A percentile compares a stretch with the other conserved stretches of the same genome.
Evolutionary conservation across 2,113 vertebrate genomes (phyloP).

Genomic region (Haplochromis burtoni): DNA sequence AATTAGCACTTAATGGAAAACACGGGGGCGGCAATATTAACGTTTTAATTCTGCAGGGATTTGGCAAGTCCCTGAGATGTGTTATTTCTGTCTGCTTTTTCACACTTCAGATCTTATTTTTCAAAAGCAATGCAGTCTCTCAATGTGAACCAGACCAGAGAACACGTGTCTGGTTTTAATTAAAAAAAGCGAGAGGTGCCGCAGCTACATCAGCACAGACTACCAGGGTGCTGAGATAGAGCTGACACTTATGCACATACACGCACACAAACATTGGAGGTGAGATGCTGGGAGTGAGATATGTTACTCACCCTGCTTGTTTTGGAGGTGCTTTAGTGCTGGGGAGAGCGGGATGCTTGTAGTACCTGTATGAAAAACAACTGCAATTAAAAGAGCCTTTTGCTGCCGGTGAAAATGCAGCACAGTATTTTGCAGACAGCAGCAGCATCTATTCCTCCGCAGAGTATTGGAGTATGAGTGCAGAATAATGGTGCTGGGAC

Average conservation of each 20-base stretch:
- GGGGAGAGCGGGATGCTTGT: slow-evolving; percentile 77
- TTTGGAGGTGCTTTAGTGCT: slow-evolving; percentile 79
- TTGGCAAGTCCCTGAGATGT: slow-evolving; percentile 58
- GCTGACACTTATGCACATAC: slow-evolving; percentile 10
- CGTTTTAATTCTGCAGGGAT: slow-evolving; percentile 69
- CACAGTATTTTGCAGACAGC: slow-evolving; percentile 58
- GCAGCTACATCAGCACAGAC: neutral
- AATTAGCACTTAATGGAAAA: slow-evolving; percentile 77
- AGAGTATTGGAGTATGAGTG: slow-evolving; percentile 55
- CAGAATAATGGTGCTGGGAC: slow-evolving; percentile 57
- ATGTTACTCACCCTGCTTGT: slow-evolving; percentile 78
- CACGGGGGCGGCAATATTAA: slow-evolving; percentile 67
- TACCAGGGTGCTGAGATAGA: slow-evolving; percentile 26
- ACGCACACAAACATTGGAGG: slow-evolving; percentile 8
- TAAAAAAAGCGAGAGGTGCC: slow-evolving; percentile 31
- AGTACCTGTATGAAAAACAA: slow-evolving; percentile 78
- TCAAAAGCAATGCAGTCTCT: slow-evolving; percentile 44
- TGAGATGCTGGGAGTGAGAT: slow-evolving; percentile 29
- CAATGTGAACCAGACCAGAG: slow-evolving; percentile 51
- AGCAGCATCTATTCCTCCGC: slow-evolving; percentile 54
- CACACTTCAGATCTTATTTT: slow-evolving; percentile 60
- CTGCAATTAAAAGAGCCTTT: slow-evolving; percentile 75
- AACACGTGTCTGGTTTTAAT: slow-evolving; percentile 49
- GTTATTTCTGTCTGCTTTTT: slow-evolving; percentile 53
- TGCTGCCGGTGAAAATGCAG: slow-evolving; percentile 72